Conservation (phyloP, 2,113 vertebrate genomes). For the Strix aluco region DNA sequence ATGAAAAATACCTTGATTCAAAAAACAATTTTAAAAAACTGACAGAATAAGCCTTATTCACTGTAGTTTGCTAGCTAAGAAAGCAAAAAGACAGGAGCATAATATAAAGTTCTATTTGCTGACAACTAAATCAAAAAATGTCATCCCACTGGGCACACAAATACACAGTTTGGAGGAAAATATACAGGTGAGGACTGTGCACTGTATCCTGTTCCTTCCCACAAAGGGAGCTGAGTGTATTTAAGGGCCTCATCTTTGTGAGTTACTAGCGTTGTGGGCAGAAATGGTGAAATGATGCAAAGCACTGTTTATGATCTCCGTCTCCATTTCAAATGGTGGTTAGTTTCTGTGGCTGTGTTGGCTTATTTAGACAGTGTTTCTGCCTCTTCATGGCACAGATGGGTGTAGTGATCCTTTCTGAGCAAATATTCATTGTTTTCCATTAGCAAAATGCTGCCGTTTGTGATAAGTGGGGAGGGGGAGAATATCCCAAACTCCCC, state of each 20-base stretch:
- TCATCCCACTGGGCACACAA: background rate
- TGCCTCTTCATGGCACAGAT: background rate
- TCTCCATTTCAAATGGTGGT: background rate
- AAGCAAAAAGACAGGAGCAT: background rate
- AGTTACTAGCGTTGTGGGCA: constrained; percentile 28
- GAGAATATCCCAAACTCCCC: background rate
- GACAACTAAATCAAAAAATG: constrained; percentile 28
- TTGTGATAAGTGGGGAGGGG: background rate
- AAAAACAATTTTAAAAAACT: background rate
- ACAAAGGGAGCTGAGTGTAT: background rate
- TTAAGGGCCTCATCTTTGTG: background rate
- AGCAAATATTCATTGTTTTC: background rate
- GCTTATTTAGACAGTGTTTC: background rate
- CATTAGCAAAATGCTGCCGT: background rate
- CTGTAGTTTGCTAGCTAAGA: background rate
- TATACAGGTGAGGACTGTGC: background rate
- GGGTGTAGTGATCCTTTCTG: background rate
- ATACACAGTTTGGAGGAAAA: constrained; percentile 3
- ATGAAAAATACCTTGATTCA: background rate
- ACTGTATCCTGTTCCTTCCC: background rate
- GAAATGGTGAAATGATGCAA: constrained; percentile 13
- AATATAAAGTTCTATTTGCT: constrained; percentile 11
- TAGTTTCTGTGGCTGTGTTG: constrained; percentile 8
- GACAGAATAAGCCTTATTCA: constrained; percentile 1
- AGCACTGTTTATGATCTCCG: background rate